Percentiles rank a stretch among this genome's conserved stretches.
Evolutionary conservation across 2,797 vertebrate genomes (phyloP).

Genomic region (Lacerta agilis): DNA sequence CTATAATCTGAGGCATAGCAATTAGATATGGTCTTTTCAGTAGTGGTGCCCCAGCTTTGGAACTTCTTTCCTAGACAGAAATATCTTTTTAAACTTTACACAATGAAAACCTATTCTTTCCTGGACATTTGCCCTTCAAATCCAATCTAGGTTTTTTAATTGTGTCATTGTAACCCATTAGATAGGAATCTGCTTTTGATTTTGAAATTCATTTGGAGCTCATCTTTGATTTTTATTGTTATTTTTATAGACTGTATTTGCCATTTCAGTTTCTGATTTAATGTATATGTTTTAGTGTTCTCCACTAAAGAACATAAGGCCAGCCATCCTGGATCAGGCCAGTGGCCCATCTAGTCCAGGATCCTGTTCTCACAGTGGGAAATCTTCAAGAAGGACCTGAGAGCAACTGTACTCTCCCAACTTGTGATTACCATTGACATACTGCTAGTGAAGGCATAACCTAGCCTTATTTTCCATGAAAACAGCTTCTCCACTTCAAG

Average conservation of each 20-base stretch:
- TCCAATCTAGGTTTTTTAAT: background rate
- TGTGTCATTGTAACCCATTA: background rate
- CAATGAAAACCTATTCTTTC: too few species aligned
- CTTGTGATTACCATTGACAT: too few species aligned
- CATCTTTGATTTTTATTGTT: background rate
- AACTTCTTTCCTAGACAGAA: too few species aligned
- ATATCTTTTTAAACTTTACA: too few species aligned
- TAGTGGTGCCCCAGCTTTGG: too few species aligned
- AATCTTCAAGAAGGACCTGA: too few species aligned
- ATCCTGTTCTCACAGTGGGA: too few species aligned
- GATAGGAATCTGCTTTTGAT: background rate
- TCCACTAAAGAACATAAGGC: background rate
- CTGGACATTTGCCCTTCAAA: background rate
- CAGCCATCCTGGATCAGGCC: too few species aligned
- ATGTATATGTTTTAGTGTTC: background rate
- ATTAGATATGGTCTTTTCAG: background rate
- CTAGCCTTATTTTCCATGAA: too few species aligned
- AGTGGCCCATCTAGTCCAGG: too few species aligned
- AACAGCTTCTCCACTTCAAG: background rate
- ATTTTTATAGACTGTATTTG: background rate
- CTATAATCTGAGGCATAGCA: background rate
- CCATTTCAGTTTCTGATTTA: background rate
- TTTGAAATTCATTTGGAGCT: background rate
- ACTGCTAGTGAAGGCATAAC: too few species aligned
- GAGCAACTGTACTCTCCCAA: too few species aligned